Percentiles rank a stretch among this genome's conserved stretches.
phyloP scores from a whole-genome alignment of 2,797 vertebrate genomes.

The Pangasius macronema region DNA sequence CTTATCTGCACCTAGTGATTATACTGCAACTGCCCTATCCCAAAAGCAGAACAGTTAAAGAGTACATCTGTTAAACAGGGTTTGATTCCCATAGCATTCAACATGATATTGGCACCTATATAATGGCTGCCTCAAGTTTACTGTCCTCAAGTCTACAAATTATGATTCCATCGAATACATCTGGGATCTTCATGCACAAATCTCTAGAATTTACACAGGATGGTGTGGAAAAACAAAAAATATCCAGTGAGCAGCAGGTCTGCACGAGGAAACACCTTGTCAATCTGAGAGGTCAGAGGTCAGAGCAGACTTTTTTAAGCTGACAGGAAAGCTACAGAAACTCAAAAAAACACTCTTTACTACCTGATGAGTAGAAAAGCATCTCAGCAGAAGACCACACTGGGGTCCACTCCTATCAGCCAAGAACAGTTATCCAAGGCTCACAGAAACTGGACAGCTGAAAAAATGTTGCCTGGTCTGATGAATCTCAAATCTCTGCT shows the following conservation, averaged over 20 bases:
- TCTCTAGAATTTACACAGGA: not conserved
- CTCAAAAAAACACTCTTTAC: not conserved
- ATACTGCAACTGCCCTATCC: conserved; percentile 1
- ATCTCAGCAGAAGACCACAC: not conserved
- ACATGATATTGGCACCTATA: not conserved
- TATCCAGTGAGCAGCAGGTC: not conserved
- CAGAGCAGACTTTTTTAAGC: not conserved
- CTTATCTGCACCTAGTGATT: conserved; percentile 28
- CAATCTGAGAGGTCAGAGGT: too few species aligned
- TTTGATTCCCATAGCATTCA: conserved; percentile 5
- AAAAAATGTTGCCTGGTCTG: not conserved
- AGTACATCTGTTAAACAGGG: conserved; percentile 22
- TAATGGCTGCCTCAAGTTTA: conserved; percentile 1
- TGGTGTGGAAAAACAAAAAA: not conserved
- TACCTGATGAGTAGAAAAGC: not conserved
- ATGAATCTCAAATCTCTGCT: not conserved
- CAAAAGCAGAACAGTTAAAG: not conserved
- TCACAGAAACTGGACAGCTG: not conserved
- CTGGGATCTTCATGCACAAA: not conserved
- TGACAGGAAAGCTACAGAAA: not conserved
- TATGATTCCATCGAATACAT: not conserved
- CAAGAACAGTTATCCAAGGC: not conserved
- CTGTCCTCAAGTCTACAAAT: not conserved
- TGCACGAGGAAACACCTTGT: not conserved
- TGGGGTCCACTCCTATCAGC: not conserved